Evolutionary conservation across 2,113 vertebrate genomes (phyloP).

Genomic region (Corvus moneduloides): DNA sequence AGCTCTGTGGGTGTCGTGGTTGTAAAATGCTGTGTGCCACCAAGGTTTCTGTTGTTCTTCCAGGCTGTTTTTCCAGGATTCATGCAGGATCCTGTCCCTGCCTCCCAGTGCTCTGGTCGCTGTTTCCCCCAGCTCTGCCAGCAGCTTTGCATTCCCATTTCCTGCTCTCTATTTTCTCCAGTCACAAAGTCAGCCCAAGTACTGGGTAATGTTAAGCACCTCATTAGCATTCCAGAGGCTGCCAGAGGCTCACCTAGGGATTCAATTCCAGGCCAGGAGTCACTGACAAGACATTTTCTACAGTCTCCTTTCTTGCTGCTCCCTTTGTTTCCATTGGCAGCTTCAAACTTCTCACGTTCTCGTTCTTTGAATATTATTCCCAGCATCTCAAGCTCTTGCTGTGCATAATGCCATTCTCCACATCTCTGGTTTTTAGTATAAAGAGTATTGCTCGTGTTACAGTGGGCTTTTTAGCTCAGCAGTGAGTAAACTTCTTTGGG

Average conservation of each 20-base stretch:
- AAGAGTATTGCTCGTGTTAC: not conserved
- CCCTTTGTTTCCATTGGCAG: slow-evolving; percentile 42
- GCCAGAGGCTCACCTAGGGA: not conserved
- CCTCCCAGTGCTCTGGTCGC: not conserved
- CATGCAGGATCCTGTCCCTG: not conserved
- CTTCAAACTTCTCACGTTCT: not conserved
- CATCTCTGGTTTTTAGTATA: not conserved
- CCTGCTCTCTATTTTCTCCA: not conserved
- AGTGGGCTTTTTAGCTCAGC: not conserved
- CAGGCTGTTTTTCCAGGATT: not conserved
- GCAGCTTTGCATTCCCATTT: not conserved
- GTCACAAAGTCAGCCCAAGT: not conserved
- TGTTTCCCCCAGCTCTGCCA: not conserved
- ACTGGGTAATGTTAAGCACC: not conserved
- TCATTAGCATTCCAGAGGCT: slow-evolving; percentile 8
- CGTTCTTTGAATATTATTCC: not conserved
- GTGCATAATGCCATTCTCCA: not conserved
- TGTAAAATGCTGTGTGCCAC: not conserved
- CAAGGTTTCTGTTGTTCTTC: not conserved
- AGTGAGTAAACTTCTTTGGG: not conserved
- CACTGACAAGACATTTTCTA: slow-evolving; percentile 42
- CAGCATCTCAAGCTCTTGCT: not conserved
- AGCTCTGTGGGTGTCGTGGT: not conserved
- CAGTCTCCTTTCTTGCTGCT: slow-evolving; percentile 15
- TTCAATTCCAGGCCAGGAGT: slow-evolving; percentile 15